These are phyloP conservation scores for Corvus cornix DNA, from an alignment of 2,113 vertebrate genomes.

Conservation along the genomic window DNA sequence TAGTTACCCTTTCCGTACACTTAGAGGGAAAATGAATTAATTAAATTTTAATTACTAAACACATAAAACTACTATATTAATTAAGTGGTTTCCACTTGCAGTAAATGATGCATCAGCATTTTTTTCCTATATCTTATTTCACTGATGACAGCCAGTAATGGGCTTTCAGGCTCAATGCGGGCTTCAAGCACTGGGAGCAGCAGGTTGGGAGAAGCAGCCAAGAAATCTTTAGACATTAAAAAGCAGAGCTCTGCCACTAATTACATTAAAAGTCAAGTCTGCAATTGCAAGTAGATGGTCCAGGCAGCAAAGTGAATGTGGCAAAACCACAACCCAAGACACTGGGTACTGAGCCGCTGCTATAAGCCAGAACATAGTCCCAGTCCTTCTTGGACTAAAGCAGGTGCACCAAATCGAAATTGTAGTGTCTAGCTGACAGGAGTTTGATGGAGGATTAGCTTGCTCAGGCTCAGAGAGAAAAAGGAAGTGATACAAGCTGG, in stretches of 20 bases:
- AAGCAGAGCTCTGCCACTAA: slow-evolving; percentile 67
- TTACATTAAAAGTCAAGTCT: slow-evolving; percentile 75
- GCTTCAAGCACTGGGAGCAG: slow-evolving; percentile 26
- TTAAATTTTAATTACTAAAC: slow-evolving; percentile 75
- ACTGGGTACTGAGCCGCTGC: not conserved
- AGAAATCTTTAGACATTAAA: slow-evolving; percentile 67
- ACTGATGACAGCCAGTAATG: slow-evolving; percentile 69
- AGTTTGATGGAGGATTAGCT: not conserved
- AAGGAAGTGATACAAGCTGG: not conserved
- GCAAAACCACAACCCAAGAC: slow-evolving; percentile 27
- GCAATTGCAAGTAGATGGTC: slow-evolving; percentile 35
- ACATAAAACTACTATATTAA: slow-evolving; percentile 72
- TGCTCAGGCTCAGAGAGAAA: not conserved
- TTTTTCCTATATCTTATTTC: slow-evolving; percentile 63
- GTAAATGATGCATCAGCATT: slow-evolving; percentile 63
- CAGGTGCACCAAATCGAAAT: not conserved
- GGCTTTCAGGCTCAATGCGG: slow-evolving; percentile 44
- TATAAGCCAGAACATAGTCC: not conserved
- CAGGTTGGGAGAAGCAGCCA: slow-evolving; percentile 61
- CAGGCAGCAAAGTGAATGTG: slow-evolving; percentile 55
- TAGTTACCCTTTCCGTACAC: slow-evolving; percentile 24
- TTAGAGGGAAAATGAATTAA: slow-evolving; percentile 39
- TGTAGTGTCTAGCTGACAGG: not conserved
- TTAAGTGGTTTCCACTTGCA: slow-evolving; percentile 67
- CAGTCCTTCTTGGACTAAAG: not conserved